A percentile compares a stretch with the other conserved stretches of the same genome.
phyloP scores from a whole-genome alignment of 2,888 invertebrate genomes.

The Tenthredo mesomela region DNA sequence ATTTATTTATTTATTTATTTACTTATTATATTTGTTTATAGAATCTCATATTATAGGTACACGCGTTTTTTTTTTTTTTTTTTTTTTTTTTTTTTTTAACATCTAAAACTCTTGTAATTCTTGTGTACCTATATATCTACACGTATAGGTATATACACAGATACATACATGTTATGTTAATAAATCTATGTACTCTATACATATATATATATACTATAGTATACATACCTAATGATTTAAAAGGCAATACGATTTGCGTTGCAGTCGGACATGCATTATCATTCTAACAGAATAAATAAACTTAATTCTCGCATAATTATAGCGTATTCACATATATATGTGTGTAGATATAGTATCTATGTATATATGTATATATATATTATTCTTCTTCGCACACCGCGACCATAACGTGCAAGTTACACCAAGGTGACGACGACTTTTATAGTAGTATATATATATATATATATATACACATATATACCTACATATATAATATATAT shows the following conservation, averaged over 20 bases:
- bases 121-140: neutral
- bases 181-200: neutral
- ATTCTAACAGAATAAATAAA: neutral
- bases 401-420: neutral
- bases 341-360: neutral
- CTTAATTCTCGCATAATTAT: neutral
- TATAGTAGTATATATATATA: neutral
- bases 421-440: conserved; percentile 5
- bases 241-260: neutral
- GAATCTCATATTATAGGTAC: neutral
- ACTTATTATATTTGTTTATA: conserved; percentile 46
- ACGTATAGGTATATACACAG: neutral
- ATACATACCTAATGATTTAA: neutral
- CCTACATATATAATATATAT: neutral
- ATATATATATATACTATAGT: neutral
- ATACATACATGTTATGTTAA: no score
- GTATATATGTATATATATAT: neutral
- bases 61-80: neutral
- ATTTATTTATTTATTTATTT: conserved; percentile 49
- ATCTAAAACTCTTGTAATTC: neutral
- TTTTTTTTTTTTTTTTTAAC: neutral
- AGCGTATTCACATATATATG: neutral
- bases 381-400: no score
- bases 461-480: neutral
- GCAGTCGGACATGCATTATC: conserved; percentile 3